Evolutionary conservation across 2,888 invertebrate species (phyloP).

Genomic region (Hoplodrina ambigua): DNA sequence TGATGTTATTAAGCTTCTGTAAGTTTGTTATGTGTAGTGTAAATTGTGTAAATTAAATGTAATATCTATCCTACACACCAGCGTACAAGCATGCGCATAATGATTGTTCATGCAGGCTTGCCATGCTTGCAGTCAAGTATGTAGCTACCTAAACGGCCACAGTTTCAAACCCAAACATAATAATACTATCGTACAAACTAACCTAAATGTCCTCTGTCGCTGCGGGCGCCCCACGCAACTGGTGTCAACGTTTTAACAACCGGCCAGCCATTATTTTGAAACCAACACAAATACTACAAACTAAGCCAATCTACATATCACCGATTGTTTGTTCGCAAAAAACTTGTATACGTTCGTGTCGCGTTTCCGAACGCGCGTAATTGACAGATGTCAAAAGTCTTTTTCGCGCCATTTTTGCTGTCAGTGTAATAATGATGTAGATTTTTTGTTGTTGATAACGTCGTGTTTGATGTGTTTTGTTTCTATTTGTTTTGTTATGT

Average conservation of each 20-base stretch:
- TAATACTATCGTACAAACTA: slow-evolving; percentile 14
- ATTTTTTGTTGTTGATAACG: slow-evolving; percentile 81
- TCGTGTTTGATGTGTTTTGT: slow-evolving; percentile 67
- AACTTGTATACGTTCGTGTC: slow-evolving; percentile 60
- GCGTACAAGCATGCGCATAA: no score
- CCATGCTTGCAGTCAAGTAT: no score
- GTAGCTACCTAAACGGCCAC: not conserved
- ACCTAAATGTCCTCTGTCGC: slow-evolving; percentile 30
- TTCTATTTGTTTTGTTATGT: slow-evolving; percentile 53
- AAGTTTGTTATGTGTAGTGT: no score
- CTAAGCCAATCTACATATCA: slow-evolving; percentile 61
- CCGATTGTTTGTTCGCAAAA: slow-evolving; percentile 60
- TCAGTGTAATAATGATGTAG: slow-evolving; percentile 76
- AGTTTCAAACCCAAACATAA: slow-evolving; percentile 4
- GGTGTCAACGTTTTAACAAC: slow-evolving; percentile 38
- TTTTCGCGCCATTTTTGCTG: slow-evolving; percentile 83
- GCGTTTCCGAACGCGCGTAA: slow-evolving; percentile 76
- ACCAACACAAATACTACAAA: slow-evolving; percentile 56
- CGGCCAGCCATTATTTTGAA: slow-evolving; percentile 54
- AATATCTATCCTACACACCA: no score
- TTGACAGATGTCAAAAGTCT: slow-evolving; percentile 89
- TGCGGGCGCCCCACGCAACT: slow-evolving; percentile 46
- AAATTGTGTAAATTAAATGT: no score
- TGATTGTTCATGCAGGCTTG: no score
- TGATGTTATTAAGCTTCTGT: no score